Conservation (phyloP, 2,888 invertebrate genomes). For the Ashinkailepas kermadecensis region DNA sequence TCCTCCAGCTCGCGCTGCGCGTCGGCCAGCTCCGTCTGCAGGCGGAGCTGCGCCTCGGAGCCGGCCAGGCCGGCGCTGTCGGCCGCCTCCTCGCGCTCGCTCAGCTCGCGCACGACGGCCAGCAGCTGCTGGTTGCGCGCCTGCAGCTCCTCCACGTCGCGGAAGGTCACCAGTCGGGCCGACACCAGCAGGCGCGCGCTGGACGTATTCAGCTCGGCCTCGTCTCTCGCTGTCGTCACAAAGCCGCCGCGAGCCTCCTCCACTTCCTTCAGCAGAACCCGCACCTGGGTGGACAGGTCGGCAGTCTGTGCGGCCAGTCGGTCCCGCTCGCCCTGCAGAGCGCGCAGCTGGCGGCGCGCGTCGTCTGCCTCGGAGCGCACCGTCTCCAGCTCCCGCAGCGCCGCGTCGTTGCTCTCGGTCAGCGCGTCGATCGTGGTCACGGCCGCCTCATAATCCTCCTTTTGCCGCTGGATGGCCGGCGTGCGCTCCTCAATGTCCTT, state of each 20-base stretch:
- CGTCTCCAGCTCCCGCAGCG: slow-evolving; percentile 62
- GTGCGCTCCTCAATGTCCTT: slow-evolving; percentile 82
- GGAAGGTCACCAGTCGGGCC: slow-evolving; percentile 79
- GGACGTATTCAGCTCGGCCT: slow-evolving; percentile 24
- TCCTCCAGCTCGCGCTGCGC: slow-evolving; percentile 56
- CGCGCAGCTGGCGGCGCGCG: slow-evolving; percentile 60
- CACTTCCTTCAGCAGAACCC: slow-evolving; percentile 69
- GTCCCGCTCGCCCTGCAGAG: slow-evolving; percentile 65
- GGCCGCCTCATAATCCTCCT: slow-evolving; percentile 60
- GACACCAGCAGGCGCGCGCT: slow-evolving; percentile 51
- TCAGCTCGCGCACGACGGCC: slow-evolving; percentile 72
- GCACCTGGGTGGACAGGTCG: slow-evolving; percentile 76
- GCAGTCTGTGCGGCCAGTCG: slow-evolving; percentile 65
- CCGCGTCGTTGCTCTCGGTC: slow-evolving; percentile 39
- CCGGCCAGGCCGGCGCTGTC: slow-evolving; percentile 47
- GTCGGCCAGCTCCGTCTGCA: slow-evolving; percentile 41
- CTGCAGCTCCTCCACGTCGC: slow-evolving; percentile 80
- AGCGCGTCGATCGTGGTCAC: slow-evolving; percentile 12
- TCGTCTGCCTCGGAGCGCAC: slow-evolving; percentile 61
- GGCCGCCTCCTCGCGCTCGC: slow-evolving; percentile 71
- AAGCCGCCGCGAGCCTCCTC: slow-evolving; percentile 68
- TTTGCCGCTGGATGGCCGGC: slow-evolving; percentile 71
- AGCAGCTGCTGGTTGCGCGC: slow-evolving; percentile 78
- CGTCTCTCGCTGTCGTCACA: slow-evolving; percentile 26
- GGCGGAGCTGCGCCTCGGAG: not conserved